phyloP scores from a whole-genome alignment of 2,888 invertebrate genomes.

The Perizoma flavofasciatum region DNA sequence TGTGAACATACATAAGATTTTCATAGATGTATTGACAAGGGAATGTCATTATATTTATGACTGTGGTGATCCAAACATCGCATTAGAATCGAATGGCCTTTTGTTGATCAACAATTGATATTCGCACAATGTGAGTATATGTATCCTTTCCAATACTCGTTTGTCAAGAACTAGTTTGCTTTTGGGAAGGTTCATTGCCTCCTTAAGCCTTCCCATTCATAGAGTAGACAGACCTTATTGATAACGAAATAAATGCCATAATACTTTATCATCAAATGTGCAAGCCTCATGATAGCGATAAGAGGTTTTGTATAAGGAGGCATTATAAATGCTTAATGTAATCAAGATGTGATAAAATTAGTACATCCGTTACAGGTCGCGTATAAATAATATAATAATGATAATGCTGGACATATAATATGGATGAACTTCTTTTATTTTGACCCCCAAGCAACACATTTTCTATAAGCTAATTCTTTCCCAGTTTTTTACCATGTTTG shows the following conservation, averaged over 20 bases:
- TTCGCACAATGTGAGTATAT: constrained; percentile 25
- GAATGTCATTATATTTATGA: too few relatives aligned
- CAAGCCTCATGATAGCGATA: constrained; percentile 42
- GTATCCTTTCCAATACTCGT: constrained; percentile 53
- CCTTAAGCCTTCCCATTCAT: constrained; percentile 42
- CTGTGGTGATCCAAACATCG: too few relatives aligned
- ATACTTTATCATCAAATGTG: constrained; percentile 27
- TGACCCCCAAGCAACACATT: too few relatives aligned
- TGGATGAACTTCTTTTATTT: too few relatives aligned
- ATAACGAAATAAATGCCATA: constrained; percentile 37
- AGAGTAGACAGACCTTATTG: constrained; percentile 25
- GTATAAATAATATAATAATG: too few relatives aligned
- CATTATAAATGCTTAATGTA: constrained; percentile 31
- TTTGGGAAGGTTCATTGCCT: constrained; percentile 72
- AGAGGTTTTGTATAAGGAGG: constrained; percentile 41
- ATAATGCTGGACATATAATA: too few relatives aligned
- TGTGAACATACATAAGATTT: too few relatives aligned
- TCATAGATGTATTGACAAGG: too few relatives aligned
- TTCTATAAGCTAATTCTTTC: too few relatives aligned
- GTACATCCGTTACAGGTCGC: constrained; percentile 18
- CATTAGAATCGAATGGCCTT: too few relatives aligned
- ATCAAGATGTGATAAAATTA: constrained; percentile 30
- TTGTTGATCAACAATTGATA: constrained; percentile 4
- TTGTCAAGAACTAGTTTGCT: constrained; percentile 70
- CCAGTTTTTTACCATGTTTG: too few relatives aligned